Conservation (phyloP, 2,888 invertebrate genomes). For the Amphipyra berbera region DNA sequence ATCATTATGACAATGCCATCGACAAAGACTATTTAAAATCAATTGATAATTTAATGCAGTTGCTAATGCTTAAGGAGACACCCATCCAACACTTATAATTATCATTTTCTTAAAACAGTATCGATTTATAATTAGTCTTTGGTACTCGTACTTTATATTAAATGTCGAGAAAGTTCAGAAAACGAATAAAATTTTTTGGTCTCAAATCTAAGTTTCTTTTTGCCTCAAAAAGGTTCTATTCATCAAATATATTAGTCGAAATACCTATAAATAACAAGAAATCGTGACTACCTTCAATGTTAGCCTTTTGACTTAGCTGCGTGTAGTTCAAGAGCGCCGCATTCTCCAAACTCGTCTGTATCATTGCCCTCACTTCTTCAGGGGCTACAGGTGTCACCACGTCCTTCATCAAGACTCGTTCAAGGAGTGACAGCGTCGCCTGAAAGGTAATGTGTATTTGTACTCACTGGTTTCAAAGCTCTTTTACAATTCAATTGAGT, state of each 20-base stretch:
- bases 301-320: constrained; percentile 98
- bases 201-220: no score
- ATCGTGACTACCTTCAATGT: constrained; percentile 95
- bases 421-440: constrained; percentile 98
- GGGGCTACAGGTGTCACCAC: constrained; percentile 98
- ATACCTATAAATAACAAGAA: background rate
- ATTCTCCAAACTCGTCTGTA: constrained; percentile 98
- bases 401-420: constrained; percentile 99
- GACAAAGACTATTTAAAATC: no score
- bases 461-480: background rate
- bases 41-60: no score
- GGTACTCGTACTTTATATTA: no score
- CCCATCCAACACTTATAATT: no score
- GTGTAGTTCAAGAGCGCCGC: constrained; percentile 99
- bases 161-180: no score
- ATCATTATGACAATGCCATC: background rate
- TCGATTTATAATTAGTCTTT: no score
- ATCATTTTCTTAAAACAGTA: no score
- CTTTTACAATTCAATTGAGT: background rate
- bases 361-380: constrained; percentile 98
- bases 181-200: no score
- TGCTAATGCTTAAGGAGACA: no score
- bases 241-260: background rate
- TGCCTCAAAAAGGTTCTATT: background rate
- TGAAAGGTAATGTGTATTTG: constrained; percentile 60